Conservation (phyloP, 1,140 invertebrate species). For the Oryzaephilus surinamensis region DNA sequence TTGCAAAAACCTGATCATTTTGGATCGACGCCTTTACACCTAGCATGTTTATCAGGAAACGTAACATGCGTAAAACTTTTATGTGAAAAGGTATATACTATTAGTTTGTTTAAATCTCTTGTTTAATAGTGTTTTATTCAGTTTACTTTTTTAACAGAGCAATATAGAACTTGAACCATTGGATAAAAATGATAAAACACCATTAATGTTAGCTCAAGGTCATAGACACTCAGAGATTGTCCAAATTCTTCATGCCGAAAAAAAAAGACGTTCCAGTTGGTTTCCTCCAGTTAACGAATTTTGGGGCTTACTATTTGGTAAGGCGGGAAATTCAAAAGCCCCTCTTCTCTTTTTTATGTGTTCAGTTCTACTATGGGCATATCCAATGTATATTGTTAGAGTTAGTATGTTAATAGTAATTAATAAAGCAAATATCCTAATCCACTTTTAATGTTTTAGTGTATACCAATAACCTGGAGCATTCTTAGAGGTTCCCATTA, state of each 20-base stretch:
- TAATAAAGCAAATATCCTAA: conserved; percentile 1
- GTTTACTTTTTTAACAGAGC: conserved; percentile 44
- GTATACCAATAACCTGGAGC: conserved; percentile 81
- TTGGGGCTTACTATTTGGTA: conserved; percentile 83
- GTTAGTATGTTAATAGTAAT: conserved; percentile 37
- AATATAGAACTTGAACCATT: conserved; percentile 73
- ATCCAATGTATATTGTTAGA: conserved; percentile 84
- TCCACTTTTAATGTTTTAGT: conserved; percentile 12
- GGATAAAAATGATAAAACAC: conserved; percentile 87
- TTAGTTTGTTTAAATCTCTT: conserved; percentile 7
- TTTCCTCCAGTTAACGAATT: conserved; percentile 77
- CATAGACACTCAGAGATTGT: conserved; percentile 77
- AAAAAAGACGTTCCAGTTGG: conserved; percentile 69
- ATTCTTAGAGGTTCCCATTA: conserved; percentile 73
- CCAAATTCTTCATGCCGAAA: conserved; percentile 65
- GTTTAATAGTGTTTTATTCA: conserved; percentile 2
- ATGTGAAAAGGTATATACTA: conserved; percentile 65
- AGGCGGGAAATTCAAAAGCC: conserved; percentile 79
- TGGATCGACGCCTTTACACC: conserved; percentile 83
- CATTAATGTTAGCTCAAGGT: conserved; percentile 75
- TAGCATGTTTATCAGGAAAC: conserved; percentile 84
- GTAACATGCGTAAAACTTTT: conserved; percentile 67
- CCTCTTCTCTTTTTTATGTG: conserved; percentile 76
- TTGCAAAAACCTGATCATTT: conserved; percentile 84
- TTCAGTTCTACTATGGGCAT: conserved; percentile 80